Conservation (phyloP, 2,113 vertebrate species). For the Dryoscopus gambensis region DNA sequence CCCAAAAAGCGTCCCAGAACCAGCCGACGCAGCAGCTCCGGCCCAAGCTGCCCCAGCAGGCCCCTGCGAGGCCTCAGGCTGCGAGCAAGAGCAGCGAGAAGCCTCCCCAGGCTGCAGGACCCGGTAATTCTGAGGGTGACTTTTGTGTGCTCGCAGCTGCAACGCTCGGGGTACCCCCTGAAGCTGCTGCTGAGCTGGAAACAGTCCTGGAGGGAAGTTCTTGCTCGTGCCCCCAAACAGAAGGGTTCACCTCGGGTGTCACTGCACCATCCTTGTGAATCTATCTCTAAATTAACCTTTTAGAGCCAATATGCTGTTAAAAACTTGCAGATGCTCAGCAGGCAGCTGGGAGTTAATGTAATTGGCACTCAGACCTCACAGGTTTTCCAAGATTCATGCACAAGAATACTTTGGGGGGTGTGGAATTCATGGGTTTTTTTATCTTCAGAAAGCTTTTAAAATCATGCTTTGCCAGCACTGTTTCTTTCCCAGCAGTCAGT, state of each 20-base stretch:
- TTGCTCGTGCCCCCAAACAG: background rate
- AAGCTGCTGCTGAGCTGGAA: background rate
- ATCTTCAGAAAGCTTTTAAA: background rate
- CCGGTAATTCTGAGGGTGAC: slow-evolving; percentile 40
- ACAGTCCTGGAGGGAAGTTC: background rate
- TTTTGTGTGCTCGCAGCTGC: background rate
- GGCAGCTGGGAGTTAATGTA: background rate
- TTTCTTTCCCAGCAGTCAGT: background rate
- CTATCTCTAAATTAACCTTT: background rate
- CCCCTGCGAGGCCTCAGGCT: background rate
- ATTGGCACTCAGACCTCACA: background rate
- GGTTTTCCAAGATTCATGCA: background rate
- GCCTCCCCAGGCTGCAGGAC: background rate
- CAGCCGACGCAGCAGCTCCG: background rate
- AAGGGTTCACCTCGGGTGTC: background rate
- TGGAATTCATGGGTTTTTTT: fast-evolving
- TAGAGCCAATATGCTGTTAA: background rate
- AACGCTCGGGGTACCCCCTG: background rate
- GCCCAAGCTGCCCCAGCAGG: background rate
- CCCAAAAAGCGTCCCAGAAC: slow-evolving; percentile 35
- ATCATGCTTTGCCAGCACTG: background rate
- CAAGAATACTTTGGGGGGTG: too few species aligned
- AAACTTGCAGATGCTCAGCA: background rate
- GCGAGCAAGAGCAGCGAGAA: slow-evolving; percentile 29
- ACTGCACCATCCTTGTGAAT: background rate